These are phyloP conservation scores for Pogonomyrmex barbatus DNA, from an alignment of 1,140 invertebrate species.

Conservation along the genomic window DNA sequence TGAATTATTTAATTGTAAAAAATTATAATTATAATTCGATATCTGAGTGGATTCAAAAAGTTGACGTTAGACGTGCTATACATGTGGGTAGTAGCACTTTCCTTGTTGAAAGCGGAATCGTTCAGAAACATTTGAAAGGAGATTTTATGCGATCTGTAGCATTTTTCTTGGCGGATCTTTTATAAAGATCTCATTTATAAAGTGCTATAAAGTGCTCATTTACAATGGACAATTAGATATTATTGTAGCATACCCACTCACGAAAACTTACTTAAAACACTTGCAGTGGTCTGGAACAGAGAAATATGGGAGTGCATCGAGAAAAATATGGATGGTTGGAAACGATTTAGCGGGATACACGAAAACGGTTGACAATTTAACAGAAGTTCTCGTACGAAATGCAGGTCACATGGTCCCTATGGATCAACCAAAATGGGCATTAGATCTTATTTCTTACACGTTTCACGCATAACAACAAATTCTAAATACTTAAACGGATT, in stretches of 20 bases:
- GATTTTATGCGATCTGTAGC: conserved; percentile 95
- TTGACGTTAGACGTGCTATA: conserved; percentile 89
- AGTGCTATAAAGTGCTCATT: conserved; percentile 89
- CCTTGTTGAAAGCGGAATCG: conserved; percentile 86
- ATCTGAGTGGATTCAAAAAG: conserved; percentile 87
- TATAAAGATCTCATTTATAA: conserved; percentile 91
- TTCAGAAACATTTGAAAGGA: conserved; percentile 89
- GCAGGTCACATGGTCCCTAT: conserved; percentile 94
- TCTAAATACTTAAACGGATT: conserved; percentile 72
- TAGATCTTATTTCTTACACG: conserved; percentile 92
- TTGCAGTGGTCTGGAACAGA: conserved; percentile 90
- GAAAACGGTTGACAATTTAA: conserved; percentile 90
- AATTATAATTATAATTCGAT: conserved; percentile 87
- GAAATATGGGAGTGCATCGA: conserved; percentile 88
- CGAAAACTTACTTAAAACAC: conserved; percentile 90
- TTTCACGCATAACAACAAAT: conserved; percentile 90
- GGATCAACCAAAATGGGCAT: conserved; percentile 93
- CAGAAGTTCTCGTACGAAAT: conserved; percentile 92
- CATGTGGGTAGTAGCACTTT: conserved; percentile 94
- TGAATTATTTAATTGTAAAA: conserved; percentile 90
- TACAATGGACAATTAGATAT: conserved; percentile 95
- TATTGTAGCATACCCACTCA: conserved; percentile 93
- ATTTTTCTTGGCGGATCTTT: conserved; percentile 90
- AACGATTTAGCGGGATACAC: conserved; percentile 92
- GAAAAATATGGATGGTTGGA: conserved; percentile 90